phyloP scores from a whole-genome alignment of 2,888 invertebrate genomes.

The Mechanitis mazaeus region DNA sequence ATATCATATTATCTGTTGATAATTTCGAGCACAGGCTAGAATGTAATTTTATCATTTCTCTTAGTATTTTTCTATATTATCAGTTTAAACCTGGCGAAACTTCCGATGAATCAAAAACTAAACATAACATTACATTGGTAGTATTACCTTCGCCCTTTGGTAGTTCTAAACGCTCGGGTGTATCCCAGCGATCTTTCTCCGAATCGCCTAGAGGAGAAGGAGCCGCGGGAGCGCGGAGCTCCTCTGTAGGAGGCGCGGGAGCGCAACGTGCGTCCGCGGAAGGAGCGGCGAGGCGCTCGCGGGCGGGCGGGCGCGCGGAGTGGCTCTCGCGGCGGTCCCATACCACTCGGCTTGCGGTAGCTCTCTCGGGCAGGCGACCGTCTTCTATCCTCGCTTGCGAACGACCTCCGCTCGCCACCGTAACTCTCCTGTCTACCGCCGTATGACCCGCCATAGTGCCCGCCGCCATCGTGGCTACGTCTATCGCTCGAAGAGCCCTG shows the following conservation, averaged over 20 bases:
- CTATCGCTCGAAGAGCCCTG: conserved; percentile 75
- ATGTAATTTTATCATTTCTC: conserved; percentile 6
- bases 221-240: conserved; percentile 72
- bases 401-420: conserved; percentile 69
- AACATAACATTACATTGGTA: conserved; percentile 41
- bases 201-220: conserved; percentile 60
- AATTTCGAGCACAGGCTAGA: background rate
- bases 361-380: conserved; percentile 72
- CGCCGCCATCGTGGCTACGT: conserved; percentile 76
- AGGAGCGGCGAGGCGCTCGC: conserved; percentile 73
- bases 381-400: conserved; percentile 73
- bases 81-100: conserved; percentile 7
- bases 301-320: conserved; percentile 57
- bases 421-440: conserved; percentile 76
- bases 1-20: background rate
- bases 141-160: conserved; percentile 73
- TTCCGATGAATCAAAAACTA: conserved; percentile 36
- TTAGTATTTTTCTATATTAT: conserved; percentile 3
- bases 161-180: conserved; percentile 64
- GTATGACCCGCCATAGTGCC: conserved; percentile 74
- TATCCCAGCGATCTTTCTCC: conserved; percentile 61
- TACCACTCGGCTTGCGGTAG: conserved; percentile 69
- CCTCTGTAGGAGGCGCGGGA: conserved; percentile 75
- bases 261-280: conserved; percentile 73
- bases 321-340: conserved; percentile 69